Evolutionary conservation across 2,797 vertebrate species (phyloP).

Genomic region (Protosalanx chinensis): DNA sequence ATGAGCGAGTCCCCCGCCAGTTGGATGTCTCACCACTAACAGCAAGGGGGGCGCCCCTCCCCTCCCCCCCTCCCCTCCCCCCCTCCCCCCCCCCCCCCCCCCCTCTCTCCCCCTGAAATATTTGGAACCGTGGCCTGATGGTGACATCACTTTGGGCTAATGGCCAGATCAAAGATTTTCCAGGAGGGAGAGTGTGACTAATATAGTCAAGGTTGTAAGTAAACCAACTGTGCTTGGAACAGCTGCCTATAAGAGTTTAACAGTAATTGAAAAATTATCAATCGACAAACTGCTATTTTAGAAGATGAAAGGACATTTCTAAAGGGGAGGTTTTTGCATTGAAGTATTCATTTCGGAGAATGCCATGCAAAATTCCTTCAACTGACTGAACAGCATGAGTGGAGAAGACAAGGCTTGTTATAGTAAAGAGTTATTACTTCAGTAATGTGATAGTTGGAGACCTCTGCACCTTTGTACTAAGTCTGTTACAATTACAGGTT

Average conservation of each 20-base stretch:
- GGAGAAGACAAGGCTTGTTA: neutral
- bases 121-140: neutral
- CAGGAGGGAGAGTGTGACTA: constrained; percentile 20
- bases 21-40: constrained; percentile 26
- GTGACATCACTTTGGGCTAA: constrained; percentile 32
- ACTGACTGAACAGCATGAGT: neutral
- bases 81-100: constrained; percentile 34
- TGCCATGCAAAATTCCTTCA: neutral
- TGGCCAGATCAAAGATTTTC: constrained; percentile 34
- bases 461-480: constrained; percentile 9
- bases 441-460: constrained; percentile 22
- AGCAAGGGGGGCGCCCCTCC: constrained; percentile 27
- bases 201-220: neutral
- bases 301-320: neutral
- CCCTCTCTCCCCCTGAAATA: constrained; percentile 31
- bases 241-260: neutral
- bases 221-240: neutral
- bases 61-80: constrained; percentile 28
- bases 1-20: constrained; percentile 27
- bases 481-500: constrained; percentile 19
- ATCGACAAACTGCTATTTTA: neutral
- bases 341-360: neutral
- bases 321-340: neutral
- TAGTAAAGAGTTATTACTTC: constrained; percentile 26
- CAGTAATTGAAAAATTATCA: neutral